Percentiles rank a stretch among this genome's conserved stretches.
These are phyloP conservation scores for Caenorhabditis wallacei DNA, from an alignment of 2,888 invertebrate species.

Conservation along the genomic window DNA sequence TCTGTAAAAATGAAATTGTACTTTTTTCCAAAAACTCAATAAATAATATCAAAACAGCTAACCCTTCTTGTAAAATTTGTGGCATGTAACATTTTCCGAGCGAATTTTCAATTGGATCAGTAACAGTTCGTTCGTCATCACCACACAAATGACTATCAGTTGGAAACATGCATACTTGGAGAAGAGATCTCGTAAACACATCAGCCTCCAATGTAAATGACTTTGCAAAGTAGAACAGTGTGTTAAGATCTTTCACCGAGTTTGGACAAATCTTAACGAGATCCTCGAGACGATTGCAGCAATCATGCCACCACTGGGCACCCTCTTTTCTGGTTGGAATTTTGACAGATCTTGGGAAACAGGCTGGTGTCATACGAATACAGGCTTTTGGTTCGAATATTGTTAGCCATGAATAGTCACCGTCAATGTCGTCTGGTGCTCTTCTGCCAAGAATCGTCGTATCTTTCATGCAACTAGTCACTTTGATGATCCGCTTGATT, in stretches of 20 bases:
- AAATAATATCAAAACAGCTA: not conserved
- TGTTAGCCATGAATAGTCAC: constrained; percentile 84
- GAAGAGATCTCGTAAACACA: constrained; percentile 92
- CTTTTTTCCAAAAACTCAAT: no score
- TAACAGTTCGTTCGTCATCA: constrained; percentile 12
- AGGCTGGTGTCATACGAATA: constrained; percentile 95
- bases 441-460: constrained; percentile 16
- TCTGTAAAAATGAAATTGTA: no score
- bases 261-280: not conserved
- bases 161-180: constrained; percentile 83
- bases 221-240: constrained; percentile 56
- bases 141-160: constrained; percentile 67
- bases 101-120: constrained; percentile 45
- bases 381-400: constrained; percentile 98
- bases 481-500: not conserved
- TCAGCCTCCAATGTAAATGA: constrained; percentile 85
- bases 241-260: constrained; percentile 27
- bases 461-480: not conserved
- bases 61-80: constrained; percentile 49
- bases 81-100: constrained; percentile 49
- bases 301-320: constrained; percentile 4
- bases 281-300: not conserved
- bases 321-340: constrained; percentile 55
- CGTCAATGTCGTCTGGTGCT: constrained; percentile 35
- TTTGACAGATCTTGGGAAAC: constrained; percentile 92